These are phyloP conservation scores for Drosophila tani DNA, from an alignment of 1,140 invertebrate species.

Conservation along the genomic window DNA sequence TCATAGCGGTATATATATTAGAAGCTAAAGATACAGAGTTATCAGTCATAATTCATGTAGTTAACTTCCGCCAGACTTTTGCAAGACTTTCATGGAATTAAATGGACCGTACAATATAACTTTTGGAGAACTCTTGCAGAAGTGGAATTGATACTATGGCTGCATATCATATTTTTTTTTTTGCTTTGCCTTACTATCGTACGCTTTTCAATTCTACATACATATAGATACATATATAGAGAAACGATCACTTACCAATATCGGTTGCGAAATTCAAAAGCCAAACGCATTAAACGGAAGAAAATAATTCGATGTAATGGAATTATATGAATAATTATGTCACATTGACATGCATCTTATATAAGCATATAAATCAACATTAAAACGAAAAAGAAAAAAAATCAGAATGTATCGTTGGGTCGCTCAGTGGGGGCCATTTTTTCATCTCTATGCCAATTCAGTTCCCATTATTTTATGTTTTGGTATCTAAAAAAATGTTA, in stretches of 20 bases:
- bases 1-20: constrained; percentile 10
- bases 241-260: constrained; percentile 3
- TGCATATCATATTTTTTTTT: constrained; percentile 1
- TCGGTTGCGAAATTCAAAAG: constrained; percentile 11
- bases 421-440: constrained; percentile 4
- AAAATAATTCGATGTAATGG: constrained; percentile 11
- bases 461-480: no score
- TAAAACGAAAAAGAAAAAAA: neutral
- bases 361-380: constrained; percentile 11
- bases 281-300: neutral
- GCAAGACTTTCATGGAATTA: constrained; percentile 16
- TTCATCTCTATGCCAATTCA: neutral
- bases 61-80: constrained; percentile 19
- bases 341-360: constrained; percentile 21
- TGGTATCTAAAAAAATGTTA: neutral
- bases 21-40: constrained; percentile 4
- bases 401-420: constrained; percentile 4
- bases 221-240: neutral
- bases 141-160: constrained; percentile 18
- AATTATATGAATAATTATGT: constrained; percentile 22
- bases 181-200: constrained; percentile 4
- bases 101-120: constrained; percentile 10
- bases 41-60: constrained; percentile 2
- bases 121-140: constrained; percentile 15
- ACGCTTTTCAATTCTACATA: constrained; percentile 10